These are phyloP conservation scores for Phalangium opilio DNA, from an alignment of 2,888 invertebrate species.

Conservation along the genomic window DNA sequence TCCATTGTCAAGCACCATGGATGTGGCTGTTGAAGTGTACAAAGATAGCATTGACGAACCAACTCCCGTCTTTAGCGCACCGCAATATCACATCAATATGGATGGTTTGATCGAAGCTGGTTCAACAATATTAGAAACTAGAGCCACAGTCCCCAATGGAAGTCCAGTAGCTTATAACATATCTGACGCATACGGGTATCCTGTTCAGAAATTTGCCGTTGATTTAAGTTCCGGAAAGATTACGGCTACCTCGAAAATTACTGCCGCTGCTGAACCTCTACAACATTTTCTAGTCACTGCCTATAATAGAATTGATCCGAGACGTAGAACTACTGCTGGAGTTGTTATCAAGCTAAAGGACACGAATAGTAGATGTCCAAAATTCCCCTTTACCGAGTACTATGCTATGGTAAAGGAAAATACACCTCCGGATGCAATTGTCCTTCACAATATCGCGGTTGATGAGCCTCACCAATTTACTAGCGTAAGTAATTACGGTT, in stretches of 20 bases:
- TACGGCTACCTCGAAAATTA: constrained; percentile 23
- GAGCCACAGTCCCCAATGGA: constrained; percentile 22
- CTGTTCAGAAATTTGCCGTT: constrained; percentile 19
- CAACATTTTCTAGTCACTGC: constrained; percentile 23
- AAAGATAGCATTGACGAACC: constrained; percentile 23
- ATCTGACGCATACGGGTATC: constrained; percentile 16
- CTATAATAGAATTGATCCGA: constrained; percentile 19
- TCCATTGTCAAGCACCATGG: constrained; percentile 17
- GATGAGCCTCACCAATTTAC: constrained; percentile 22
- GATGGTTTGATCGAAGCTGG: constrained; percentile 21
- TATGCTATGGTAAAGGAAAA: constrained; percentile 23
- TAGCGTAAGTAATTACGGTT: constrained; percentile 9
- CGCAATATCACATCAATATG: constrained; percentile 21
- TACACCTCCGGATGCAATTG: constrained; percentile 20
- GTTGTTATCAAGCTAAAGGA: constrained; percentile 20
- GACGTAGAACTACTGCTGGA: constrained; percentile 18
- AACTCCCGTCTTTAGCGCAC: constrained; percentile 21
- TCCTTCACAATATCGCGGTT: constrained; percentile 22
- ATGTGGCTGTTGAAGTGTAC: constrained; percentile 22
- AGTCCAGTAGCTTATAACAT: constrained; percentile 22
- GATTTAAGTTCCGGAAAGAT: constrained; percentile 23
- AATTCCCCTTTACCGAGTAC: constrained; percentile 24
- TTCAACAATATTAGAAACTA: constrained; percentile 19
- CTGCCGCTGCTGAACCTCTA: constrained; percentile 20
- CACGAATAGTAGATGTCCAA: constrained; percentile 20